phyloP scores from a whole-genome alignment of 2,113 vertebrate genomes.

The Proterorhinus semilunaris region DNA sequence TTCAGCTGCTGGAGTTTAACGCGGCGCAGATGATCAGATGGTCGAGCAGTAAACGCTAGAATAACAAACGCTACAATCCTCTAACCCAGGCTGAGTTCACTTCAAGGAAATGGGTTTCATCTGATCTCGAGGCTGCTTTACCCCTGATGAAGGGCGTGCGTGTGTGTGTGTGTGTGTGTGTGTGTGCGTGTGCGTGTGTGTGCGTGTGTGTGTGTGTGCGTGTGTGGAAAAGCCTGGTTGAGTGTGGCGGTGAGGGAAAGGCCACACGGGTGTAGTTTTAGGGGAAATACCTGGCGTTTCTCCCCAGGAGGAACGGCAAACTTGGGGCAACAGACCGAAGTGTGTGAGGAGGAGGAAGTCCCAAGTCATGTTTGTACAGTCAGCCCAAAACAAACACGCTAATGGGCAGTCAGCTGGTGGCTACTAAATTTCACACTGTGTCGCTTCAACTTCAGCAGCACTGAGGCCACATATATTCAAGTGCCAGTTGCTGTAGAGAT shows the following conservation, averaged over 20 bases:
- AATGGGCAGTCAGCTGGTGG: constrained; percentile 1
- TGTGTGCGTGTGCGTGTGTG: no score
- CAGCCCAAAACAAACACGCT: constrained; percentile 5
- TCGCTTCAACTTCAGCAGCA: background rate
- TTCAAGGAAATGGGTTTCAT: background rate
- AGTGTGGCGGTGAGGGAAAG: background rate
- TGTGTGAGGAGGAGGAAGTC: constrained; percentile 7
- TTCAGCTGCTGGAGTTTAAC: background rate
- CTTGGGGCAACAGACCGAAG: background rate
- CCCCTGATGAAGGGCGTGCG: background rate
- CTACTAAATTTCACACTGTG: background rate
- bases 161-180: background rate
- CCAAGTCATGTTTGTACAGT: constrained; percentile 1
- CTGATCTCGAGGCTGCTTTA: background rate
- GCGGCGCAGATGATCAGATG: background rate
- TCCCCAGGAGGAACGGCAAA: background rate
- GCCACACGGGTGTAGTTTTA: constrained; percentile 5
- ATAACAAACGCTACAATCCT: background rate
- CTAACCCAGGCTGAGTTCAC: background rate
- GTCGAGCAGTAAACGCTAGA: background rate
- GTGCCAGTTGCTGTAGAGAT: background rate
- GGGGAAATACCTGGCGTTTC: constrained; percentile 10
- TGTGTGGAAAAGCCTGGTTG: background rate
- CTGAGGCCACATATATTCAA: background rate
- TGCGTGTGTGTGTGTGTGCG: no score